A percentile compares a stretch with the other conserved stretches of the same genome.
Evolutionary conservation across 1,140 invertebrate species (phyloP).

Genomic region (Lasioglossum baleicum): DNA sequence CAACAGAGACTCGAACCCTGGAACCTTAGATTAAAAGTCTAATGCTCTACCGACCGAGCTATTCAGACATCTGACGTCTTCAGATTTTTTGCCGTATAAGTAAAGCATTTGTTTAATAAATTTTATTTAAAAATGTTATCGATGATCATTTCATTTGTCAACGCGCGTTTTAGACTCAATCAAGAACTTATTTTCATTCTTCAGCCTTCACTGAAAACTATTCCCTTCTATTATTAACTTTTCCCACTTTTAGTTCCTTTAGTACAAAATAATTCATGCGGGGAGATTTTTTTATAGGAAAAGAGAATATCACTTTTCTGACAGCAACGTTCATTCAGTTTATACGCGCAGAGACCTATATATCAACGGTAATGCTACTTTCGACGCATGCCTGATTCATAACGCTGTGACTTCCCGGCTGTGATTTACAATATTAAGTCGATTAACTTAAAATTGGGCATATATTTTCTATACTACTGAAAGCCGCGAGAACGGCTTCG

Average conservation of each 20-base stretch:
- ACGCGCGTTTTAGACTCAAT: neutral
- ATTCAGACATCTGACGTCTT: slow-evolving; percentile 80
- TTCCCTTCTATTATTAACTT: neutral
- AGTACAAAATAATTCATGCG: neutral
- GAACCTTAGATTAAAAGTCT: slow-evolving; percentile 90
- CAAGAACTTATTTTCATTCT: neutral
- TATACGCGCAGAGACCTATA: slow-evolving; percentile 21
- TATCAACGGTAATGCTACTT: slow-evolving; percentile 28
- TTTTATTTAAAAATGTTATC: neutral
- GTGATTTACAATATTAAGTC: slow-evolving; percentile 44
- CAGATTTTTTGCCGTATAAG: too few species aligned
- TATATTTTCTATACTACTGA: slow-evolving; percentile 2
- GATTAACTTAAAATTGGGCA: slow-evolving; percentile 12
- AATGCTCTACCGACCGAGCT: slow-evolving; percentile 90
- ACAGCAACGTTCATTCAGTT: slow-evolving; percentile 11
- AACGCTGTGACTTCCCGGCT: too few species aligned
- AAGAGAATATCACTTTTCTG: neutral
- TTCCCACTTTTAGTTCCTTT: too few species aligned
- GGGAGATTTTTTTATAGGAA: neutral
- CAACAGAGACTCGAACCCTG: slow-evolving; percentile 89
- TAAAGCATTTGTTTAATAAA: neutral
- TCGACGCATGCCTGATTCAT: slow-evolving; percentile 54
- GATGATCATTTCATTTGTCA: neutral
- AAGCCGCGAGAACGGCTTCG: neutral
- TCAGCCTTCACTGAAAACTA: neutral